Base-by-base conservation (phyloP, 2,888 invertebrate genomes). In the Dynastes tityus region DNA sequence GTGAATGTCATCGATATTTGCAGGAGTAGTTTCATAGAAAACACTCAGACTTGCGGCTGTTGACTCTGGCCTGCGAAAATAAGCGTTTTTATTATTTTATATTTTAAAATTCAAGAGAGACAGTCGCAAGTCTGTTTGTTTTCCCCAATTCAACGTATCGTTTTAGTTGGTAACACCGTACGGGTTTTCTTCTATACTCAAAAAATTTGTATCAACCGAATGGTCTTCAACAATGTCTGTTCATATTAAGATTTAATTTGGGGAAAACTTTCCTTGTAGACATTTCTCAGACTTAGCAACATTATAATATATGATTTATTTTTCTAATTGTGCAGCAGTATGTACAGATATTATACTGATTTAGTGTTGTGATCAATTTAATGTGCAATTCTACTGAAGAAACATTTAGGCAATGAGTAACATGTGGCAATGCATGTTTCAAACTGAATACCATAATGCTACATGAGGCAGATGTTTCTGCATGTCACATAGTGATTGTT, bases 21-120 rank as follows among this genome's bases (percentile, higher is more conserved):
- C 45, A 37, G 73, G 40, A 16, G 78, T 63, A 51, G 80, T 80
- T 82, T 84, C 85, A 82, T 85, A 84, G 83, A 85, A 85, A 84
- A 83, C 85, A 83, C 79, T 83, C 84, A 85, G 84, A 85, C 84
- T 84, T 83, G 83, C 83, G 79, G 81, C 80, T 80, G 82, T 80
- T 76, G 81, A 80, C 80, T 81, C 83, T 80, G 79, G 80, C 83
- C 83, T 84, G 83, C 82, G 80, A 85, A 84, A 81, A 85, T 80
- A 84, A 83, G 82, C 45, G 70, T 63, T 70, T 55, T 71, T 71
- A 80, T 64, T 63, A 55, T 73, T 68, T 67, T 53, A 53, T 16
- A 51, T 40, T 65, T 64, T 29, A 29, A 2, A 40, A 61, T 58
- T 73, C 73, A 13, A 75, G 67, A 73, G 73, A 63, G 64, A 37